phyloP scores from a whole-genome alignment of 2,888 invertebrate genomes.

The Euproctis similis region DNA sequence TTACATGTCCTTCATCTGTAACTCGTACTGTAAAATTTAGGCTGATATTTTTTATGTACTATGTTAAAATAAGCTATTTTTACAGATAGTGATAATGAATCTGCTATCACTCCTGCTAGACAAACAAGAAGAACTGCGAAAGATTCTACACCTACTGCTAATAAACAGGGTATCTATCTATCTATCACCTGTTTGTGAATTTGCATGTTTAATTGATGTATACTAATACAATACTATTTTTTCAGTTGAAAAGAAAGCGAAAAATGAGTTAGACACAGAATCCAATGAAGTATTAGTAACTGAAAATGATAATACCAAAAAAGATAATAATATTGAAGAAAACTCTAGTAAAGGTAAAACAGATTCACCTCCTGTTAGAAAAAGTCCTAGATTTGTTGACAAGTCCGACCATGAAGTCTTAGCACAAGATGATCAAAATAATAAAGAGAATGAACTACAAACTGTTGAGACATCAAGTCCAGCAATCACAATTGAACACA shows the following conservation, averaged over 20 bases:
- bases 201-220: no score
- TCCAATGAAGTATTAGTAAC: conserved; percentile 38
- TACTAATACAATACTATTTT: no score
- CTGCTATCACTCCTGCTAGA: conserved; percentile 42
- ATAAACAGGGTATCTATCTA: conserved; percentile 49
- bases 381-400: conserved; percentile 30
- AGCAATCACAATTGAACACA: neutral
- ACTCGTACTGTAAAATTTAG: no score
- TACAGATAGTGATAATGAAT: conserved; percentile 63
- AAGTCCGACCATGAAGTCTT: conserved; percentile 26
- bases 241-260: conserved; percentile 30
- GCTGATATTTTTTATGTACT: no score
- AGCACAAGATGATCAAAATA: conserved; percentile 14
- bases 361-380: conserved; percentile 20
- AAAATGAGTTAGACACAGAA: conserved; percentile 20
- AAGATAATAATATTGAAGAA: conserved; percentile 27
- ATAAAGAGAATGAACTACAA: conserved; percentile 12
- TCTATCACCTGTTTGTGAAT: no score
- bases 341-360: conserved; percentile 8
- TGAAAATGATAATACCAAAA: conserved; percentile 27
- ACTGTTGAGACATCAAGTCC: conserved; percentile 3
- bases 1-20: no score
- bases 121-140: conserved; percentile 48
- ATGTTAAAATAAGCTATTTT: neutral
- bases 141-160: conserved; percentile 52